Evolutionary conservation across 2,888 invertebrate genomes (phyloP), one percentile per base, ranked within the genome.

Genomic region (Drosophila paracracens): DNA sequence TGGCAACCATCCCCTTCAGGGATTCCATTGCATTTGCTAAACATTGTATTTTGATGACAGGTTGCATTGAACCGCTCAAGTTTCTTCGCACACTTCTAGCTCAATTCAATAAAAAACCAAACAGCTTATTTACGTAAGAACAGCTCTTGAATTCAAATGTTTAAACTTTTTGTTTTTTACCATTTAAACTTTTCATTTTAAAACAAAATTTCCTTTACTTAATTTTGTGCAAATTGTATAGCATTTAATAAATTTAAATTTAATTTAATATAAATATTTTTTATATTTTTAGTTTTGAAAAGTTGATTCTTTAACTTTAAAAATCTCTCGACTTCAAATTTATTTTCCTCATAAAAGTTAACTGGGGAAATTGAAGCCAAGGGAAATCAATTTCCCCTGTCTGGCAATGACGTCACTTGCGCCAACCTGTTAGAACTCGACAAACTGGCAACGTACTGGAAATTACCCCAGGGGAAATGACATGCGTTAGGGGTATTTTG

Each of bases 341-440:
- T 1, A 38, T 48, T 7, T 31, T n/a, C 35, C 36, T 27, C 25
- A 27, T 25, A 5, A n/a, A 2, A 10, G 10, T 25, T 31, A 7
- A 18, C 6, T 38, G 50, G 50, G 52, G 38, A 54, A 54, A 31
- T 69, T 50, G 35, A 0, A 0, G 6, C 3, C 2, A 11, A 8
- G 61, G 62, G 62, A 31, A 62, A 40, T 53, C 6, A 16, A 53
- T 50, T 48, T 29, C 33, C 63, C 85, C 83, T 72, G 2, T 27
- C 6, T 1, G 31, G 6, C 25, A 3, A 29, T 87, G 87, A 88
- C 88, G 88, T 88, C 83, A 85, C 69, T 53, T 36, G 73, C 67
- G 73, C 71, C 83, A 83, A 86, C 85, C 86, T 85, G 85, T 86
- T 86, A 70, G 78, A 76, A 81, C 57, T 48, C 40, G 46, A 29